Evolutionary conservation across 1,140 invertebrate genomes (phyloP), one percentile per base, ranked within the genome.

Genomic region (Drosophila lowei): DNA sequence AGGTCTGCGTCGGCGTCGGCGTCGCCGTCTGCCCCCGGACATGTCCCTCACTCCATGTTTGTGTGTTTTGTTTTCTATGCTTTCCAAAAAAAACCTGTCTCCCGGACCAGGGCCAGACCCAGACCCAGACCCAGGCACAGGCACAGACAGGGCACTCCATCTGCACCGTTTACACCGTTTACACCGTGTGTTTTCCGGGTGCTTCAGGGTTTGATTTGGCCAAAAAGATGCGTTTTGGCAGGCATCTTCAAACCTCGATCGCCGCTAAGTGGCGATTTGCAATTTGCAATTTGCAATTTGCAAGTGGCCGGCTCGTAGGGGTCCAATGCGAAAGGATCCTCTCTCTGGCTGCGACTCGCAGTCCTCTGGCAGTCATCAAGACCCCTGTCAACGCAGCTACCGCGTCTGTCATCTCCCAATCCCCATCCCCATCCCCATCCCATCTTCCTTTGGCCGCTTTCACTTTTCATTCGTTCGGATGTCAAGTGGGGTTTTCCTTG

Each of bases 401-500:
- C 50, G 54, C 68, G 63, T 25, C 49, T 75, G 61, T 75, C 72
- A 75, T 56, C 62, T 64, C 43, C 50, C 58, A n/a, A 13, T 30
- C 18, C 28, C 6, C 28, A 43, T 15, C 11, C 44, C 15, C n/a
- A 41, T 23, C 28, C 23, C 57, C 54, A 25, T 41, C 18, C 8
- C 64, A 9, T 57, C 28, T 41, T 72, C 68, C 46, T 56, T 41
- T 42, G n/a, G 61, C 60, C 62, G 80, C 80, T 85, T 86, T 85
- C 80, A 85, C 80, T 85, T 79, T 83, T 85, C 18, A 1, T 2
- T 53, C 73, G 11, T 38, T 57, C 58, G 59, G 47, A 42, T 84
- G 81, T 86, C 83, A 86, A 88, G 81, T 81, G 81, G 58, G 47
- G 74, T 77, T 86, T 81, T 86, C 77, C 83, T 86, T 77, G 63